Evolutionary conservation across 2,888 invertebrate species (phyloP).

Genomic region (Auanema sp.): DNA sequence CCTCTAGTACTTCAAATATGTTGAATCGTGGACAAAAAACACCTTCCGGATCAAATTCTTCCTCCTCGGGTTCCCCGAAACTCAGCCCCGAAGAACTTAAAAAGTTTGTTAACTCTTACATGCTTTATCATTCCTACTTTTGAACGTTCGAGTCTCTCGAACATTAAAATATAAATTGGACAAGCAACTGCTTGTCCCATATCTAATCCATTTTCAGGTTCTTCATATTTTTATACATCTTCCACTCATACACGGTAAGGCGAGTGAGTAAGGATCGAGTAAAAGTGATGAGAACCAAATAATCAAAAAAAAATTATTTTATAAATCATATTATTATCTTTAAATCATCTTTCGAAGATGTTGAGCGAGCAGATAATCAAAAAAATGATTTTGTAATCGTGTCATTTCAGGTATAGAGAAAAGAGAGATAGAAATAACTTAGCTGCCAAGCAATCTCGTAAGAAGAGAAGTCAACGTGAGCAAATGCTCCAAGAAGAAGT

Average conservation of each 20-base stretch:
- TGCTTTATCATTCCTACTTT: neutral
- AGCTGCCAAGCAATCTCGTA: conserved; percentile 1
- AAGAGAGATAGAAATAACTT: conserved; percentile 6
- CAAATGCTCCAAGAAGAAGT: neutral
- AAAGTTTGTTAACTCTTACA: neutral
- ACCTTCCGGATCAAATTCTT: neutral
- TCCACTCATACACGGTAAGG: too few species aligned
- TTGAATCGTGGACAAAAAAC: neutral
- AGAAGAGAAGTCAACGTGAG: conserved; percentile 5
- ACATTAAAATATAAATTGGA: neutral
- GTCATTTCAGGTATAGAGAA: conserved; percentile 1
- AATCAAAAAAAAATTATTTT: too few species aligned
- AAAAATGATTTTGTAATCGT: neutral
- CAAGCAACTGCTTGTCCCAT: neutral
- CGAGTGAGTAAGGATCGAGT: too few species aligned
- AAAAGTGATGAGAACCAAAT: too few species aligned
- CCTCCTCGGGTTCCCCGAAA: neutral
- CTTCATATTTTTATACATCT: too few species aligned
- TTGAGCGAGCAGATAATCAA: neutral
- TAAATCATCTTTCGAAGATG: too few species aligned
- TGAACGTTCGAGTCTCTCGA: neutral
- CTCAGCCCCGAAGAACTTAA: conserved; percentile 2
- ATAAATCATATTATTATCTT: too few species aligned
- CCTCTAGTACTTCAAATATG: neutral
- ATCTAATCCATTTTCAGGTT: neutral